Evolutionary conservation across 2,888 invertebrate species (phyloP), one percentile per base, ranked within the genome.

Genomic region (Apomyelois bistriatella): DNA sequence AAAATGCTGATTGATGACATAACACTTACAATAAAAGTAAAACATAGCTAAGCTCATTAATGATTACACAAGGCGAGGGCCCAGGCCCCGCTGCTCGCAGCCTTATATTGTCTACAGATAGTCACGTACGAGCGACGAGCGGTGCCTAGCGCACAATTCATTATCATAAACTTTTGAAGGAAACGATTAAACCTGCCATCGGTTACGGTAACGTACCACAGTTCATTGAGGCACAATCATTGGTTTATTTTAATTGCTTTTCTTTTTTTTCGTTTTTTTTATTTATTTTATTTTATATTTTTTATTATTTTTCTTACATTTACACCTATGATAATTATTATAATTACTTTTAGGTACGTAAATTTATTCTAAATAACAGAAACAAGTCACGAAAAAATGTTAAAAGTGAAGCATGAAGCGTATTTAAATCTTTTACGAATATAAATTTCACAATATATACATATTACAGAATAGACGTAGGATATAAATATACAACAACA

Each of bases 151-250:
- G 82, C 82, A 74, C 81, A 79, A 68, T 84, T 82, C 83, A 81
- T 82, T 79, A 79, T 70, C 72, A 75, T 77, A 79, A 43, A 73
- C 70, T 78, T 70, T 74, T 70, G 68, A 78, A 85, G 83, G 82
- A 79, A 86, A 84, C 85, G 79, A 82, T 82, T 77, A 78, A 76
- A 85, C 84, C 86, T 83, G 87, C 86, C 87, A 82, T 85, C 82
- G 78, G 82, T 85, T 84, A 86, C 83, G 90, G 90, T 90, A 89
- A 88, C 90, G 90, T 89, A 90, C 89, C 89, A 90, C 90, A 88
- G 87, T 85, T 88, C 82, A 88, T 88, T 88, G 89, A 90, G 90
- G 90, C 90, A 90, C 90, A 89, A 90, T 89, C 88, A 90, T 90
- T 90, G 90, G 90, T 90, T 89, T 86, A 79, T 87, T 88, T 85